A percentile compares a stretch with the other conserved stretches of the same genome.
These are phyloP conservation scores for Brachylomia viminalis DNA, from an alignment of 2,888 invertebrate genomes.

Conservation along the genomic window DNA sequence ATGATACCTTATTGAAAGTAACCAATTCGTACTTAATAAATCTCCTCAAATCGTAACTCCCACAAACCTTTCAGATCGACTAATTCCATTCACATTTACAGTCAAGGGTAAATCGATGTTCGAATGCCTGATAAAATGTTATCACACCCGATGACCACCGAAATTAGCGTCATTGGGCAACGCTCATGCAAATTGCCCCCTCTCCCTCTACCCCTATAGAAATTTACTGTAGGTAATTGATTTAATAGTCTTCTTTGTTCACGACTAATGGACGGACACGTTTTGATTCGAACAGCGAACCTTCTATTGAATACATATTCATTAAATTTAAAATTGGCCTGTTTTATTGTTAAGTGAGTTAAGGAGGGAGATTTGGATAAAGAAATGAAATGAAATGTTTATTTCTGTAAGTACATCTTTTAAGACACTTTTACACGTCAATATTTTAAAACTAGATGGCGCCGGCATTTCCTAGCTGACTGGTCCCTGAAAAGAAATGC, in stretches of 20 bases:
- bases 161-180: constrained; percentile 85
- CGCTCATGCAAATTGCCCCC: constrained; percentile 79
- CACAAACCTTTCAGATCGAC: constrained; percentile 10
- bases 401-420: too few relatives aligned
- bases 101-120: constrained; percentile 71
- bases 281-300: constrained; percentile 53
- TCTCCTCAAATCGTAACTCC: not conserved
- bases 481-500: too few relatives aligned
- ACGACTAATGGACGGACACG: constrained; percentile 64
- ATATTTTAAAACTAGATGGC: too few relatives aligned
- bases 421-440: too few relatives aligned
- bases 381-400: too few relatives aligned
- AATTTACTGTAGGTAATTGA: constrained; percentile 85
- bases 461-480: too few relatives aligned
- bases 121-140: constrained; percentile 84
- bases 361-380: constrained; percentile 12
- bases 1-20: not conserved
- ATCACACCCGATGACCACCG: constrained; percentile 79
- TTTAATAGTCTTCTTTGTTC: constrained; percentile 85
- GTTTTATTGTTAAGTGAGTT: constrained; percentile 43
- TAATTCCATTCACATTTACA: constrained; percentile 43
- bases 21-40: not conserved
- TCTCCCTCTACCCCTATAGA: constrained; percentile 64
- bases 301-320: constrained; percentile 63
- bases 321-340: constrained; percentile 52